Base-by-base conservation (phyloP, 2,888 invertebrate genomes). In the Caenorhabditis uteleia region DNA sequence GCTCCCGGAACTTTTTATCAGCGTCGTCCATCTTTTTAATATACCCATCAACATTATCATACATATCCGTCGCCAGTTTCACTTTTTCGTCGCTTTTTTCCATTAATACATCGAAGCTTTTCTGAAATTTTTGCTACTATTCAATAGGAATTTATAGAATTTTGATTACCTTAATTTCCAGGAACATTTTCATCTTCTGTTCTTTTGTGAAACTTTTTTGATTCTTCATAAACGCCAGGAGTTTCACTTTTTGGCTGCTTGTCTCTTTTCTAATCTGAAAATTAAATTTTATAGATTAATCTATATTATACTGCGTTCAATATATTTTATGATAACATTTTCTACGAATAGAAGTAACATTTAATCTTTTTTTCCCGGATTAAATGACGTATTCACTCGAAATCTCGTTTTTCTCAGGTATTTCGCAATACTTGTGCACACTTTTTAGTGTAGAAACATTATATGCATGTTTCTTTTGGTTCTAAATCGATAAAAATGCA, bases 1-100 rank as follows among this genome's bases (percentile, higher is more conserved):
- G 10, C 4, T 29, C 7, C 3, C 18, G 20, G 31, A 33, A 2
- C 33, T 45, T 45, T 21, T 18, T 7, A 25, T 48, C 36, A 3
- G 20, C 55, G 14, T 55, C 55, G 47, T 74, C 74, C 43, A 73
- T 40, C 34, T 58, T 21, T 20, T 36, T 48, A 3, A 77, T 77
- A 84, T 97, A 95, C 85, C 95, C 95, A 85, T 98, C 33, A 77
- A 88, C 88, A 85, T 95, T 87, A 86, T 98, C 97, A 83, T 98
- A 98, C 0, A 95, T 95, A 86, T 95, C 94, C 85, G 95, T 93
- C 1, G 97, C 95, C 61, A 87, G 84, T 26, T 25, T 12, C 29
- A 54, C 38, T 31, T 54, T 45, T 39, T 20, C 1, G n/a, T 46
- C 45, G n/a, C 33, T 31, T 1, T 29, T 8, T 16, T 49, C n/a